Evolutionary conservation across 1,140 invertebrate species (phyloP).

Genomic region (Eubasilissa regina): DNA sequence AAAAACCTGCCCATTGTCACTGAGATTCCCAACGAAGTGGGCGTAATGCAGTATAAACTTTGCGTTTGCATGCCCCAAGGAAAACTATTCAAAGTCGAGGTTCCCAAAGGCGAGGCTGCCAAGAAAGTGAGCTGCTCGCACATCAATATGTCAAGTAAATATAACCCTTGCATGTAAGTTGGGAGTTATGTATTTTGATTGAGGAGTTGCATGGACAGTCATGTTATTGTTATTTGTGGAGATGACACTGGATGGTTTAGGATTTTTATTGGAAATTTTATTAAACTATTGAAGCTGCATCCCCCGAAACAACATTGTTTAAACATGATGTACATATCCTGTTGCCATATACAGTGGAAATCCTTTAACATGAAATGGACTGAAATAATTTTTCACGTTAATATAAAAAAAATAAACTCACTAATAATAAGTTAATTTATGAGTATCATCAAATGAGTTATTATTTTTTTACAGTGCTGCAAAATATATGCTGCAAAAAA

Average conservation of each 20-base stretch:
- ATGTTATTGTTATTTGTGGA: neutral
- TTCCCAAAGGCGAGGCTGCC: slow-evolving; percentile 72
- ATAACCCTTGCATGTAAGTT: slow-evolving; percentile 80
- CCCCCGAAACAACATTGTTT: too few relatives aligned
- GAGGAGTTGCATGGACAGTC: neutral
- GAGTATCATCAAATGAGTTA: too few relatives aligned
- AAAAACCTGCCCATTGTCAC: slow-evolving; percentile 79
- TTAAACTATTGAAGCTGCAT: too few relatives aligned
- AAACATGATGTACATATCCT: too few relatives aligned
- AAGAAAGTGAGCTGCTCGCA: slow-evolving; percentile 77
- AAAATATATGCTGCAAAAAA: too few relatives aligned
- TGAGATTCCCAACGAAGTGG: slow-evolving; percentile 63
- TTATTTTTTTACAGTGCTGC: too few relatives aligned
- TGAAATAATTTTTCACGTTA: too few relatives aligned
- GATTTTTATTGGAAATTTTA: too few relatives aligned
- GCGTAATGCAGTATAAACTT: slow-evolving; percentile 81
- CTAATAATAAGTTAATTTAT: too few relatives aligned
- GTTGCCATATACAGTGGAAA: too few relatives aligned
- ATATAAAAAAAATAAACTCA: too few relatives aligned
- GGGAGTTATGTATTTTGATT: neutral
- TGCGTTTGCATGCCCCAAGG: slow-evolving; percentile 92
- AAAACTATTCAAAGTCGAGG: slow-evolving; percentile 83
- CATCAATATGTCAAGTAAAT: slow-evolving; percentile 74
- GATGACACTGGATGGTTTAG: neutral
- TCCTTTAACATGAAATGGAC: too few relatives aligned